Base-by-base conservation (phyloP, 2,113 vertebrate species). In the Recurvirostra avosetta region DNA sequence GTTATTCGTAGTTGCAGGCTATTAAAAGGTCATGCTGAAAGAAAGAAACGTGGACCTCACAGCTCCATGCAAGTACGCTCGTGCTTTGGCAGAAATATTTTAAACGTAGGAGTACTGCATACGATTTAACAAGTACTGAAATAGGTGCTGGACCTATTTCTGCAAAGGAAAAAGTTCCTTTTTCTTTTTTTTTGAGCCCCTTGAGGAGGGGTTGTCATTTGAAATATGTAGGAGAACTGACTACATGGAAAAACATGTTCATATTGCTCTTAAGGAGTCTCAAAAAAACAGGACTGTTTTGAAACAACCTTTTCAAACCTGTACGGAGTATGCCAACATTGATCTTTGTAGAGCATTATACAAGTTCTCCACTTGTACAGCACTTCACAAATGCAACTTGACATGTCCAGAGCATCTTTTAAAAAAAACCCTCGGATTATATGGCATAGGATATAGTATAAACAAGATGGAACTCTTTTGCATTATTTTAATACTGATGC, bases 241-340 rank as follows among this genome's bases (percentile, higher is more conserved):
- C 19, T 70, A 65, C 12, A 47, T 4, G n/a, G 32, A 92, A 80
- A 63, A 7, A 4, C 1, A 4, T 19, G 32, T 36, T 80, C 12
- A 30, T 55, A 25, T 53, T 63, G 13, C 43, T 59, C 21, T 52
- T 55, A 18, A 26, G 16, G 10, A 59, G 27, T 15, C 11, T 68
- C 26, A 72, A 10, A 83, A 86, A 30, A 16, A 0, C 41, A 30
- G 8, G 17, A 49, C 18, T 49, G 23, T 84, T 56, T 43, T 47
- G 11, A 45, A 63, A 58, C 15, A 34, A 7, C 11, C 8, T 87
- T 76, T 72, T 27, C 13, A 19, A 80, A 59, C 15, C 53, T 25
- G 10, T 15, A 34, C 0, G 2, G 41, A 53, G 29, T 34, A 59
- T 15, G 11, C 9, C 56, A 72, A 1, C 4, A 0, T 2, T 62